Evolutionary conservation across 1,140 invertebrate genomes (phyloP).

Genomic region (Oscheius sp.): DNA sequence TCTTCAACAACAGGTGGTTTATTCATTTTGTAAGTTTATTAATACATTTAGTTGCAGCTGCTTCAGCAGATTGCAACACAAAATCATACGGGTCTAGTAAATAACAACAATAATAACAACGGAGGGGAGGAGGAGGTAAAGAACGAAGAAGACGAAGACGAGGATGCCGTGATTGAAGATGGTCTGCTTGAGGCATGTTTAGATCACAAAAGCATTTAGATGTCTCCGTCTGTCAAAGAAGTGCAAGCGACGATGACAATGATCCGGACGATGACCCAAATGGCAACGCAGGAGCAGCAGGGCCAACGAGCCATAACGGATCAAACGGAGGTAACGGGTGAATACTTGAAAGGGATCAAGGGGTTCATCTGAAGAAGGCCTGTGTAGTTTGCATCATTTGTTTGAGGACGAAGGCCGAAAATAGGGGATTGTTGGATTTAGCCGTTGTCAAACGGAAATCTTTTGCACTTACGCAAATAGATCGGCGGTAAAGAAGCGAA

Average conservation of each 20-base stretch:
- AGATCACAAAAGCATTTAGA: neutral
- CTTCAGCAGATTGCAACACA: neutral
- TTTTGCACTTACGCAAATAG: too few species aligned
- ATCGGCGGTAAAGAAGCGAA: too few species aligned
- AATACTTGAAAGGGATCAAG: neutral
- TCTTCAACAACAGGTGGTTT: neutral
- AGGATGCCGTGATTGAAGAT: neutral
- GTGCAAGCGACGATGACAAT: neutral
- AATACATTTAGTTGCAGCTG: neutral
- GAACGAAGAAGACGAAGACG: neutral
- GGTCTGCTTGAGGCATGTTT: neutral
- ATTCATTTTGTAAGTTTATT: neutral
- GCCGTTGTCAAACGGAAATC: too few species aligned
- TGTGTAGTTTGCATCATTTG: too few species aligned
- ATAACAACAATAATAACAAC: neutral
- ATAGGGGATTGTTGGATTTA: too few species aligned
- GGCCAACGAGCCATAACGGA: neutral
- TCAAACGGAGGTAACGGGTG: neutral
- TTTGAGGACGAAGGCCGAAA: too few species aligned
- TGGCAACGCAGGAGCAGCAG: neutral
- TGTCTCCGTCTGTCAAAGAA: neutral
- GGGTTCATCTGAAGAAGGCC: too few species aligned
- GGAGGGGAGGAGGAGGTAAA: neutral
- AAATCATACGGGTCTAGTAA: neutral
- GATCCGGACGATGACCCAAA: neutral